phyloP scores from a whole-genome alignment of 2,888 invertebrate species.

The Cyaniris semiargus region DNA sequence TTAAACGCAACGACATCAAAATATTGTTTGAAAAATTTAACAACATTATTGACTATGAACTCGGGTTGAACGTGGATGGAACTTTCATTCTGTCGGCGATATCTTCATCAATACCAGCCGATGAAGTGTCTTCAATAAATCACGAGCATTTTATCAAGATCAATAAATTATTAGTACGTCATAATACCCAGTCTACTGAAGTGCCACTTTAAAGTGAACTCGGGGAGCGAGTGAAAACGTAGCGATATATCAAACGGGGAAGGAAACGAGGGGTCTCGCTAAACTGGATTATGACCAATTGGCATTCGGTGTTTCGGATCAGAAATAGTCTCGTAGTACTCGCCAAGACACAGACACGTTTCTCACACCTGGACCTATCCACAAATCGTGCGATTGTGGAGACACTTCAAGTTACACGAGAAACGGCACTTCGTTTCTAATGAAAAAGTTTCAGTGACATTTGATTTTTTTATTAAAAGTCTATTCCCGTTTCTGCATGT shows the following conservation, averaged over 20 bases:
- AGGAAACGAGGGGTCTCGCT: conserved; percentile 40
- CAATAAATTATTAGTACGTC: conserved; percentile 40
- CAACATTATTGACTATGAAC: neutral
- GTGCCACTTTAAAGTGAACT: conserved; percentile 40
- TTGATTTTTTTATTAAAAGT: neutral
- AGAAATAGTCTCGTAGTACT: conserved; percentile 62
- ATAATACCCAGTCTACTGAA: conserved; percentile 42
- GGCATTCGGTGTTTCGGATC: conserved; percentile 63
- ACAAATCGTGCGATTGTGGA: conserved; percentile 40
- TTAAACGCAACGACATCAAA: neutral
- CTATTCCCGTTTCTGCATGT: too few species aligned
- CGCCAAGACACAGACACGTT: conserved; percentile 67
- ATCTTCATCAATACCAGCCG: conserved; percentile 25
- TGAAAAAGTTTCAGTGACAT: neutral
- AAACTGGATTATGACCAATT: conserved; percentile 47
- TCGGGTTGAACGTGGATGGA: neutral
- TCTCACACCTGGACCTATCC: conserved; percentile 53
- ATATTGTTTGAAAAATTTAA: neutral
- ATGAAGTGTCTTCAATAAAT: conserved; percentile 29
- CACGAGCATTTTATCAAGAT: conserved; percentile 29
- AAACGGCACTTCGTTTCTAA: neutral
- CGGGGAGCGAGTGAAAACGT: conserved; percentile 36
- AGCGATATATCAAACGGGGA: conserved; percentile 24
- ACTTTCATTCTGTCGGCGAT: conserved; percentile 18
- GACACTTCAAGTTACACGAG: neutral